Percentiles rank a stretch among this genome's conserved stretches.
phyloP scores from a whole-genome alignment of 1,140 invertebrate genomes.

The Pseudomyrmex concolor region DNA sequence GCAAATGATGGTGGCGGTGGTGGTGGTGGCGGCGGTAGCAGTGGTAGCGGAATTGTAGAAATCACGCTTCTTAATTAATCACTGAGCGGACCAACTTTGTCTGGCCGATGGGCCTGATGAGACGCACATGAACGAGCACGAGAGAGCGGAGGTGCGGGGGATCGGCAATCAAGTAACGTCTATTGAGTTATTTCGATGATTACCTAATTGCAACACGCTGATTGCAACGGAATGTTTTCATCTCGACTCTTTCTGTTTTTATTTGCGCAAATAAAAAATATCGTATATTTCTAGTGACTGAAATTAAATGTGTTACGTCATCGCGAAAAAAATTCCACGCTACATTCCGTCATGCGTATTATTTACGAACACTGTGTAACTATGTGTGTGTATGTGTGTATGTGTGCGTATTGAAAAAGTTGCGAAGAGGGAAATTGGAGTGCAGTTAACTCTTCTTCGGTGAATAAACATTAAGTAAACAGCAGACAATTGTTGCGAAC shows the following conservation, averaged over 20 bases:
- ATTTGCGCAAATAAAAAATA: slow-evolving; percentile 31
- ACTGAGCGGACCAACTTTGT: slow-evolving; percentile 39
- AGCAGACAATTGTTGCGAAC: background rate
- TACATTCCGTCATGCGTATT: background rate
- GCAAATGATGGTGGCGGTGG: background rate
- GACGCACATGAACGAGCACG: slow-evolving; percentile 60
- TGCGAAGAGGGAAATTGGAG: background rate
- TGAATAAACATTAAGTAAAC: slow-evolving; percentile 37
- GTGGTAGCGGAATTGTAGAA: slow-evolving; percentile 58
- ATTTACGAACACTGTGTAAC: background rate
- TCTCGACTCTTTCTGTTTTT: slow-evolving; percentile 1
- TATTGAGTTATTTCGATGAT: slow-evolving; percentile 50
- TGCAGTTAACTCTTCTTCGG: background rate
- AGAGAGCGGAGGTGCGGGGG: background rate
- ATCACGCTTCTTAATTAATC: slow-evolving; percentile 67
- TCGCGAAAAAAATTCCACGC: slow-evolving; percentile 10
- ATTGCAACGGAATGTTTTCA: slow-evolving; percentile 42
- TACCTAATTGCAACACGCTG: background rate
- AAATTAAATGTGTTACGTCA: slow-evolving; percentile 39
- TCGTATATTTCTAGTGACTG: background rate
- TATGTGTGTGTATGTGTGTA: background rate
- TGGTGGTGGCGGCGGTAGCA: background rate
- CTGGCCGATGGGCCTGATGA: slow-evolving; percentile 57
- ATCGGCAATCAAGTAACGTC: slow-evolving; percentile 42
- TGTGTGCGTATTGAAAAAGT: background rate